phyloP scores from a whole-genome alignment of 2,797 vertebrate genomes.

The Hemibagrus guttatus region DNA sequence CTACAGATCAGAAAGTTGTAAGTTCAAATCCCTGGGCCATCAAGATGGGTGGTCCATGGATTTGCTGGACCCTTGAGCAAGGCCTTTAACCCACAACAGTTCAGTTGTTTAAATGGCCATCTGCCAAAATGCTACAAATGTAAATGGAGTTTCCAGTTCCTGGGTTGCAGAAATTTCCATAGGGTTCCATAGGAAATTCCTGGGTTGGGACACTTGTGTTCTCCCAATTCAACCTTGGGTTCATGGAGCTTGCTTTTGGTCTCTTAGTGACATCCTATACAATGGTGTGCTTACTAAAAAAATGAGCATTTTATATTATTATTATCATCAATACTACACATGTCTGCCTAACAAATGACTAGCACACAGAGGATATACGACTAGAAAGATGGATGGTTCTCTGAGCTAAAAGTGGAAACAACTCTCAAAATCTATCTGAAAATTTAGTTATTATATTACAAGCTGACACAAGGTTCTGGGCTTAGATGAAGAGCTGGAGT shows the following conservation, averaged over 20 bases:
- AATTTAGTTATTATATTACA: background rate
- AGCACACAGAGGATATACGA: too few relatives aligned
- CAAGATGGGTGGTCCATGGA: too few relatives aligned
- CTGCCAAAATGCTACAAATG: too few relatives aligned
- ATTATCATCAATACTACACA: background rate
- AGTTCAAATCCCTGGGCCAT: too few relatives aligned
- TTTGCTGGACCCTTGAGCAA: too few relatives aligned
- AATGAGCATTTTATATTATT: background rate
- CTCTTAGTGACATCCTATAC: background rate
- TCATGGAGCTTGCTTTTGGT: background rate
- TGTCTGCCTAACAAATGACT: background rate
- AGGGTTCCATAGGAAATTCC: too few relatives aligned
- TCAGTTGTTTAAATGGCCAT: too few relatives aligned
- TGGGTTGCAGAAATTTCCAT: too few relatives aligned
- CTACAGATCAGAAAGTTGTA: too few relatives aligned
- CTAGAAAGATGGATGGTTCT: background rate
- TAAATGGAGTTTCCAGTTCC: too few relatives aligned
- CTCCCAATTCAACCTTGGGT: background rate
- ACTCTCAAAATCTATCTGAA: background rate
- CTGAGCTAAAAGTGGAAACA: background rate
- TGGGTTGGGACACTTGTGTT: background rate
- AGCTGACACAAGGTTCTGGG: slow-evolving; percentile 1
- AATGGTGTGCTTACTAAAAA: background rate
- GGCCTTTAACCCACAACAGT: too few relatives aligned
- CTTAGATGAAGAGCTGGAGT: background rate